Conservation (phyloP, 2,113 vertebrate species). For the Erythrocercus mccallii region DNA sequence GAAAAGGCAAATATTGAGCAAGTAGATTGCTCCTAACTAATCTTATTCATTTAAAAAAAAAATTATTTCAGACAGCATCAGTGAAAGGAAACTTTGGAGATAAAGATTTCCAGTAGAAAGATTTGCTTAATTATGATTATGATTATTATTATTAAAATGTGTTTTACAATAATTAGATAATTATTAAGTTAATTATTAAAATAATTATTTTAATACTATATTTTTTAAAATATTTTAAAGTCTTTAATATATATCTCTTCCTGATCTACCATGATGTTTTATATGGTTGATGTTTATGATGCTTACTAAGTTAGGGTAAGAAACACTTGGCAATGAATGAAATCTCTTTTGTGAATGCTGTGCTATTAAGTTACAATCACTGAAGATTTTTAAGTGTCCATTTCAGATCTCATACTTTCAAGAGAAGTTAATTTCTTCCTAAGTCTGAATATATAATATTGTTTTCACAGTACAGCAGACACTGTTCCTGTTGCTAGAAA, state of each 20-base stretch:
- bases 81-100: background rate
- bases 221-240: fast-evolving
- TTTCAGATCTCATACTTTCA: background rate
- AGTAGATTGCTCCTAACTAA: background rate
- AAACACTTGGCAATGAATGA: background rate
- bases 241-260: background rate
- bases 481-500: background rate
- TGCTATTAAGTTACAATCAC: background rate
- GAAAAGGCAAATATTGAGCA: background rate
- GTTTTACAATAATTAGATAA: background rate
- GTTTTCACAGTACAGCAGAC: background rate
- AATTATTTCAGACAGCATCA: background rate
- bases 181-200: background rate
- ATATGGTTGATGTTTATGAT: background rate
- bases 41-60: background rate
- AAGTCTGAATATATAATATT: background rate
- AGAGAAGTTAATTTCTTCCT: background rate
- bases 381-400: background rate
- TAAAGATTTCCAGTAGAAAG: background rate
- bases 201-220: background rate
- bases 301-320: background rate
- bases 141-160: too few species aligned
- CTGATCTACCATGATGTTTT: background rate
- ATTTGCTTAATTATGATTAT: background rate
- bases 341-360: background rate